Conservation (phyloP, 2,888 invertebrate genomes). For the Drosophila borborema region DNA sequence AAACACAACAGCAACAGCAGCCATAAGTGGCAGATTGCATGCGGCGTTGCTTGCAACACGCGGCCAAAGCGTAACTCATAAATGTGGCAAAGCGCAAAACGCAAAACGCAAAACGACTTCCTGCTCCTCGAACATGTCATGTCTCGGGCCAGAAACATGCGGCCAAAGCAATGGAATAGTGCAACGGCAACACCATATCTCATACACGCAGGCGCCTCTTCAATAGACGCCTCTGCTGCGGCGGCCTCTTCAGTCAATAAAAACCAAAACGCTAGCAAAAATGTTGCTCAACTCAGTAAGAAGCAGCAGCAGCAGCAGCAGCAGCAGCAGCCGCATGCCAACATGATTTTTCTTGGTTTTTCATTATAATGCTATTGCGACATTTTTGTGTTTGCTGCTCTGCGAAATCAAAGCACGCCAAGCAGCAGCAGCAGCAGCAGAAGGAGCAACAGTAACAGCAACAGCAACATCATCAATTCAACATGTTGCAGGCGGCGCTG, state of each 20-base stretch:
- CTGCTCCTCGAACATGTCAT: constrained; percentile 78
- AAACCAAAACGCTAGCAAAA: constrained; percentile 62
- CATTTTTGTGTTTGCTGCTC: constrained; percentile 75
- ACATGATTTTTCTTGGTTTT: constrained; percentile 76
- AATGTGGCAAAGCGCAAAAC: constrained; percentile 64
- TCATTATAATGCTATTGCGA: constrained; percentile 77
- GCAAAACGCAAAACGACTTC: constrained; percentile 71
- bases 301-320: constrained; percentile 27
- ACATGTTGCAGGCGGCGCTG: constrained; percentile 63
- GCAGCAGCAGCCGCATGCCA: constrained; percentile 59
- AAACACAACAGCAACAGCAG: constrained; percentile 22
- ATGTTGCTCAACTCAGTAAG: constrained; percentile 58
- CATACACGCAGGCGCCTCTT: constrained; percentile 73
- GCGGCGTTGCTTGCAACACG: constrained; percentile 69
- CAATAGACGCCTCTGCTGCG: constrained; percentile 50
- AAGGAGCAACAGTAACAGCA: constrained; percentile 35
- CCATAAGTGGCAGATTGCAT: constrained; percentile 66
- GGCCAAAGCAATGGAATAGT: constrained; percentile 14
- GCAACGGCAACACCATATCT: constrained; percentile 60
- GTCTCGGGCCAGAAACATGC: constrained; percentile 50
- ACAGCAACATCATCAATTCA: constrained; percentile 62
- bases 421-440: constrained; percentile 29
- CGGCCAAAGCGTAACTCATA: constrained; percentile 72
- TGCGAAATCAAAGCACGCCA: constrained; percentile 68
- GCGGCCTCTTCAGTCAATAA: constrained; percentile 80